A percentile compares a stretch with the other conserved stretches of the same genome.
Conservation (phyloP, 2,888 invertebrate species). For the Pegoplata infirma region DNA sequence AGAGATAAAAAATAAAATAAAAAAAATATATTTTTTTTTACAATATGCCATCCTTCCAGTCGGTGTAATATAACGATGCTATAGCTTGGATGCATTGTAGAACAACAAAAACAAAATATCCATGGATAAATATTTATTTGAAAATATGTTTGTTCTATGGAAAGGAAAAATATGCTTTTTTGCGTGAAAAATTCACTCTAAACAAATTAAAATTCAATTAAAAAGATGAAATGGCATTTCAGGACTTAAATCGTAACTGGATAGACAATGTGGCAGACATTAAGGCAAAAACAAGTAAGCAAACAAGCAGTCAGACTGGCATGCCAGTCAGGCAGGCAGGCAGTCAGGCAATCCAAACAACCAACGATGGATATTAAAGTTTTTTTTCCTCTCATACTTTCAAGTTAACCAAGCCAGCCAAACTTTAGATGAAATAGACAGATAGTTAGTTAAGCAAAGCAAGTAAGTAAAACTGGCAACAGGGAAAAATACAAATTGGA, state of each 20-base stretch:
- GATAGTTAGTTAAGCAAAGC: conserved; percentile 19
- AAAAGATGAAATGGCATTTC: conserved; percentile 76
- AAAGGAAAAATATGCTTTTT: conserved; percentile 56
- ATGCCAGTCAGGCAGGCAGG: neutral
- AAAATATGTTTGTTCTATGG: conserved; percentile 53
- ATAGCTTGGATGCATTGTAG: too few species aligned
- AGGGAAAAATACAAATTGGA: conserved; percentile 10
- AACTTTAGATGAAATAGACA: conserved; percentile 19
- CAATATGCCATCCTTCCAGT: conserved; percentile 40
- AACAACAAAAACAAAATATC: neutral
- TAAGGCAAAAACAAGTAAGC: conserved; percentile 43
- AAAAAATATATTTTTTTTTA: neutral
- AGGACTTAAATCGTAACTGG: conserved; percentile 63
- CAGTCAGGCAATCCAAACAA: conserved; percentile 11
- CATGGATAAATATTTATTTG: conserved; percentile 40
- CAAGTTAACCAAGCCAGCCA: conserved; percentile 33
- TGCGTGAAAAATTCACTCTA: conserved; percentile 71
- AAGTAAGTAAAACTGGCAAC: conserved; percentile 29
- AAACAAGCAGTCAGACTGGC: too few species aligned
- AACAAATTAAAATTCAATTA: conserved; percentile 77
- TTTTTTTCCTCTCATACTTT: neutral
- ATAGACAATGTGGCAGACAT: conserved; percentile 56
- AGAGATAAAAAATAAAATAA: conserved; percentile 2
- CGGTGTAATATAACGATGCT: neutral
- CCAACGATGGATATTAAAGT: neutral